These are phyloP conservation scores for Lasioglossum villosulum DNA, from an alignment of 2,888 invertebrate species.

Conservation along the genomic window DNA sequence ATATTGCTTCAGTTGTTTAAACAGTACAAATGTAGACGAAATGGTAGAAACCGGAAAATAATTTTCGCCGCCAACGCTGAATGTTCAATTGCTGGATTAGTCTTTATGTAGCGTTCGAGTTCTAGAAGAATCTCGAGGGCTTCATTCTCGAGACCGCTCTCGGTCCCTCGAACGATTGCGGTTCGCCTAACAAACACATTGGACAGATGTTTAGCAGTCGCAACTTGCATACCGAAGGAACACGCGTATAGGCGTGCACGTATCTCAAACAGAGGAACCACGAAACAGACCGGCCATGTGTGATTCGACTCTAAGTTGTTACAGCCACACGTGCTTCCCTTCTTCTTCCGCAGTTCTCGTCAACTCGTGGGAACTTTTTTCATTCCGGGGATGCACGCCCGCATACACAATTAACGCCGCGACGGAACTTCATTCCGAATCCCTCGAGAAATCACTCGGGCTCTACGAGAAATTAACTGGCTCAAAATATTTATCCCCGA, in stretches of 20 bases:
- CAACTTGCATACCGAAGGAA: conserved; percentile 48
- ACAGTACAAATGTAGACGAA: not conserved
- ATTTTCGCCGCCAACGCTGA: not conserved
- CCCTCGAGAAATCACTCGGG: not conserved
- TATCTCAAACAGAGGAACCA: conserved; percentile 49
- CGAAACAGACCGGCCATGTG: conserved; percentile 65
- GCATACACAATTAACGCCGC: conserved; percentile 56
- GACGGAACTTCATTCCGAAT: not conserved
- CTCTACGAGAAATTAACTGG: not conserved
- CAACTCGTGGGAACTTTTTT: conserved; percentile 70
- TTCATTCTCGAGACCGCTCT: conserved; percentile 22
- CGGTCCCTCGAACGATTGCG: conserved; percentile 13
- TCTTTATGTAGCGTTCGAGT: not conserved
- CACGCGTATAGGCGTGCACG: conserved; percentile 43
- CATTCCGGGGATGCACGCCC: conserved; percentile 57
- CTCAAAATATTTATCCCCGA: not conserved
- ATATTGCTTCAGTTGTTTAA: not conserved
- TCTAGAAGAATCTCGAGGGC: conserved; percentile 2
- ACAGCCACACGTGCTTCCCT: conserved; percentile 60
- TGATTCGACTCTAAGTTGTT: conserved; percentile 63
- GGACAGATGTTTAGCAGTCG: conserved; percentile 62
- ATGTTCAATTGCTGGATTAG: conserved; percentile 18
- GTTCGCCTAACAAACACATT: conserved; percentile 52
- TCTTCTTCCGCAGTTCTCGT: conserved; percentile 53
- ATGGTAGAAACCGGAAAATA: not conserved